Conservation (phyloP, 2,113 vertebrate genomes). For the Microcebus griseorufus region DNA sequence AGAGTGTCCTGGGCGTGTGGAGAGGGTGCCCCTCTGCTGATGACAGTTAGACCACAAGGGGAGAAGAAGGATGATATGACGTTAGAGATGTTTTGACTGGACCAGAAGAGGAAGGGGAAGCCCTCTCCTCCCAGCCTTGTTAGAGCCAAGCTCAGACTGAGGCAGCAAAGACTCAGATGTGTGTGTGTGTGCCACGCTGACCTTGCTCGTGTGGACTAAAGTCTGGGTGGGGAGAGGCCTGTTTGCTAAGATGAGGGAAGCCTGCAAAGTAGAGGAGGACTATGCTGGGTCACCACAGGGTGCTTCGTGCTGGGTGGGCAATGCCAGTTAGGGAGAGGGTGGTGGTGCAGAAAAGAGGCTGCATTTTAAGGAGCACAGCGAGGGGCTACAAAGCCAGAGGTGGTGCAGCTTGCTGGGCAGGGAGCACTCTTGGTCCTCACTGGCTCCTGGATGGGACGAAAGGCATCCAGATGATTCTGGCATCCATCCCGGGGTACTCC, state of each 20-base stretch:
- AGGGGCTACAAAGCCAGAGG: background rate
- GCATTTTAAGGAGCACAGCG: background rate
- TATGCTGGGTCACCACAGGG: background rate
- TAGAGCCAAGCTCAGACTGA: too few relatives aligned
- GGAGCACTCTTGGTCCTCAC: background rate
- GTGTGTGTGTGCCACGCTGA: background rate
- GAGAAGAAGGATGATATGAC: background rate
- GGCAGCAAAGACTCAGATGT: background rate
- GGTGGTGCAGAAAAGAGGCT: background rate
- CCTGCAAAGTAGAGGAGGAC: background rate
- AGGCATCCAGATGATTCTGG: background rate
- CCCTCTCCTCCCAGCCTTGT: background rate
- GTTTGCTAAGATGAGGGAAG: background rate
- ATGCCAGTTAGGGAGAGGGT: background rate
- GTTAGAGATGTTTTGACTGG: background rate
- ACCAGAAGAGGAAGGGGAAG: background rate
- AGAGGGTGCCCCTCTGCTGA: background rate
- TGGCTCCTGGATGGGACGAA: background rate
- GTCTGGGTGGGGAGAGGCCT: background rate
- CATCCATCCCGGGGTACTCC: too few relatives aligned
- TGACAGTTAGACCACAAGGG: background rate
- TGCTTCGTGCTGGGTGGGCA: background rate
- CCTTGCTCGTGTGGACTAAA: background rate
- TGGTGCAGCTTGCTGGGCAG: background rate
- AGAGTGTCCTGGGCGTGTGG: background rate